Percentiles rank a stretch among this genome's conserved stretches.
Conservation (phyloP, 1,140 invertebrate genomes). For the Polyergus mexicanus region DNA sequence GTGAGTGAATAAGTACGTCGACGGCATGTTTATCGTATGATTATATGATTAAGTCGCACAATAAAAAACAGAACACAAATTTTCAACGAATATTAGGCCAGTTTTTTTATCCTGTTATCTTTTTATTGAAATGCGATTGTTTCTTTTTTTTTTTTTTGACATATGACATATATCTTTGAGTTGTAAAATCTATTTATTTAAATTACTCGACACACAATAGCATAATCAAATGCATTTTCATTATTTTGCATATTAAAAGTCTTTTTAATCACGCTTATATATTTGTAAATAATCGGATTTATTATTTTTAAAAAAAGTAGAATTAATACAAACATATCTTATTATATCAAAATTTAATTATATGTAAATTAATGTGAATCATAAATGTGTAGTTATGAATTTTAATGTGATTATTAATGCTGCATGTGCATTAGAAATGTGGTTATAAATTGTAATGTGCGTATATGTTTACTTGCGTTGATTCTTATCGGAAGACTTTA, state of each 20-base stretch:
- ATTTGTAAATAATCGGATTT: neutral
- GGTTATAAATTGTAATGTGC: constrained; percentile 15
- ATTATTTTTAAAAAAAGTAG: neutral
- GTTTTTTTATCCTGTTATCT: neutral
- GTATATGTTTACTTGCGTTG: neutral
- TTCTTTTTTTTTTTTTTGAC: neutral
- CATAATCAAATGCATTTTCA: neutral
- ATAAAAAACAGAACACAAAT: neutral
- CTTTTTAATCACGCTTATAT: neutral
- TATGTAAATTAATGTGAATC: no score
- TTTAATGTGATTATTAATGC: neutral
- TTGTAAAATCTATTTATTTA: neutral
- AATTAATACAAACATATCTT: neutral
- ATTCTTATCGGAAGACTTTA: neutral
- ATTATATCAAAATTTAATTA: neutral
- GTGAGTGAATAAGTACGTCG: constrained; percentile 29
- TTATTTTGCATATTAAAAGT: neutral
- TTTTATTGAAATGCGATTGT: no score
- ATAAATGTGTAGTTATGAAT: neutral
- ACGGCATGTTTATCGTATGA: neutral
- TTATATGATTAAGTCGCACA: neutral
- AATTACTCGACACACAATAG: neutral
- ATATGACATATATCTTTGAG: neutral
- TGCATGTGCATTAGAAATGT: neutral
- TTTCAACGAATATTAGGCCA: neutral